Evolutionary conservation across 2,113 vertebrate species (phyloP), one percentile per base, ranked within the genome.

Genomic region (Nesogale talazaci): DNA sequence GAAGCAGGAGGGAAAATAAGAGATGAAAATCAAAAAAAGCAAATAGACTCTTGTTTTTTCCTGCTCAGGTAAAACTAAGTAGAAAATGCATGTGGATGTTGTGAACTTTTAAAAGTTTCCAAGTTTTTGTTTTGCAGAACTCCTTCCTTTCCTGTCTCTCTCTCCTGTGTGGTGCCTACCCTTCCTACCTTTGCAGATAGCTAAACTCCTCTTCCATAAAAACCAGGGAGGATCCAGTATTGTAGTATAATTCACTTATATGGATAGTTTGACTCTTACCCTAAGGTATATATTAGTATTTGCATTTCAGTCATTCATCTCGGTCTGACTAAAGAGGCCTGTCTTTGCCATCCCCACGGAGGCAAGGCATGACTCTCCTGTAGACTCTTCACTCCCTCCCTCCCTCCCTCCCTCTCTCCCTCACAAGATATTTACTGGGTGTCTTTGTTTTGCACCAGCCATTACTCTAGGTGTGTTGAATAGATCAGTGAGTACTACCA

Each of bases 101-200:
- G 29, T 78, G 38, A 86, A 76, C 46, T 80, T 94, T 79, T 29
- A n/a, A 57, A 84, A 75, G 61, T 88, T 80, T 87, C 42, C 92
- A 17, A 23, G 0, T 46, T 77, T 46, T 77, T 77, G 38, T 76
- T 76, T 36, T 56, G 29, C 65, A 72, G 25, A 74, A 52, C 72
- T 90, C 65, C 17, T 88, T 89, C 83, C 78, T 93, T 78, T 81
- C 25, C 38, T 72, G 16, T 82, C 82, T 74, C 78, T 8, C n/a
- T 22, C 61, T 79, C 2, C 7, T 89, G 83, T 69, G 23, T 46
- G 22, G 56, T 38, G 23, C n/a, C 36, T 91, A 42, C 27, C 61
- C 46, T 34, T 90, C 25, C 61, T 9, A 23, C 34, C 25, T 38
- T 36, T 95, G 27, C 40, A 61, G 52, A 70, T 36, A 65, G 22